phyloP scores from a whole-genome alignment of 1,140 invertebrate species.

The Zaprionus davidi region DNA sequence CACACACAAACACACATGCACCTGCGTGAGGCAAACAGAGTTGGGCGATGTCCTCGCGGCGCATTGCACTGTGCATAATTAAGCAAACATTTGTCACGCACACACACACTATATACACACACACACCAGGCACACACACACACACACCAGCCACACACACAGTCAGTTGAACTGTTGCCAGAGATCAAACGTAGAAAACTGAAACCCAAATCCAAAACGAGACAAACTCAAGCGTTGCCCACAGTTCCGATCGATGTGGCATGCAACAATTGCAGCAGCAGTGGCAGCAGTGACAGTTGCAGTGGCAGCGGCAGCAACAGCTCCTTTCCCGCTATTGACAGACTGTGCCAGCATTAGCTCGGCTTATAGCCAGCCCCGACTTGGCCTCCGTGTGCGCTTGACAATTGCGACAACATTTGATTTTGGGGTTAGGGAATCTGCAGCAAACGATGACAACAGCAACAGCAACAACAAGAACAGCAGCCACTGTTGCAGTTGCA shows the following conservation, averaged over 20 bases:
- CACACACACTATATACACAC: constrained; percentile 18
- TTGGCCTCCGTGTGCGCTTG: background rate
- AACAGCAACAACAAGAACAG: background rate
- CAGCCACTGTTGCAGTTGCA: background rate
- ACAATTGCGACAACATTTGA: constrained; percentile 12
- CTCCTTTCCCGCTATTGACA: background rate
- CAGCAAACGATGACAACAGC: constrained; percentile 1
- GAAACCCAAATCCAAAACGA: background rate
- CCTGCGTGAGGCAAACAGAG: constrained; percentile 5
- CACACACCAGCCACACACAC: constrained; percentile 6
- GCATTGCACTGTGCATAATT: constrained; percentile 68
- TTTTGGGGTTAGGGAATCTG: constrained; percentile 17
- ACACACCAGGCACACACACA: constrained; percentile 1
- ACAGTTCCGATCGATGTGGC: constrained; percentile 17
- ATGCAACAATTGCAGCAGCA: constrained; percentile 1
- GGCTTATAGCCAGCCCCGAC: background rate
- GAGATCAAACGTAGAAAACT: constrained; percentile 20
- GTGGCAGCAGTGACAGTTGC: background rate
- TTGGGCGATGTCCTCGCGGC: constrained; percentile 24
- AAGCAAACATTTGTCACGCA: constrained; percentile 64
- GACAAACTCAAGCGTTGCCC: background rate
- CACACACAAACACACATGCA: no score
- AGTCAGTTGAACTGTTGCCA: background rate
- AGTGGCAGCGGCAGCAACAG: background rate
- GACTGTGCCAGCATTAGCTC: constrained; percentile 9